These are phyloP conservation scores for Ischnus inquisitorius DNA, from an alignment of 2,888 invertebrate genomes.

Conservation along the genomic window DNA sequence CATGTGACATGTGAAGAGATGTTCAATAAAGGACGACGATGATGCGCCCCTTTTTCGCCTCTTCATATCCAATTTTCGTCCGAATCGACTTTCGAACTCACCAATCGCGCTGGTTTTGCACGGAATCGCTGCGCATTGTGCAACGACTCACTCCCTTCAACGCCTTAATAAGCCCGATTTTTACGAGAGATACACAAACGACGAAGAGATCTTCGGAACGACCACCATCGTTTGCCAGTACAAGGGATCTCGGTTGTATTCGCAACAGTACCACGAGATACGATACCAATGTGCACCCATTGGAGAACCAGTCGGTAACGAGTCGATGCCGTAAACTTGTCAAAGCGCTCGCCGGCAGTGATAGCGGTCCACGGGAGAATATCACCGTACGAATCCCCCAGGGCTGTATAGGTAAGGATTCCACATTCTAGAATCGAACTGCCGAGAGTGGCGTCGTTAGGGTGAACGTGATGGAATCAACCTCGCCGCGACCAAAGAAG, in stretches of 20 bases:
- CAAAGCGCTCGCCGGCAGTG: not conserved
- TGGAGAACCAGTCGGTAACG: constrained; percentile 25
- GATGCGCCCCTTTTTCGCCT: not conserved
- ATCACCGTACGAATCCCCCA: constrained; percentile 14
- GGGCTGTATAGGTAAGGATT: not conserved
- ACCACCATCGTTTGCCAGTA: not conserved
- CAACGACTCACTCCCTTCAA: not conserved
- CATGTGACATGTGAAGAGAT: too few relatives aligned
- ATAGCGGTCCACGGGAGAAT: not conserved
- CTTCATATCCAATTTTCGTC: not conserved
- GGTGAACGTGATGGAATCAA: not conserved
- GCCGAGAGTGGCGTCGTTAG: not conserved
- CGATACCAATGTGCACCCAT: not conserved
- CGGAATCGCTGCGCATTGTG: not conserved
- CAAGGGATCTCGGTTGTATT: not conserved
- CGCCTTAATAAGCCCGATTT: not conserved
- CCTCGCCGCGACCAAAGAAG: not conserved
- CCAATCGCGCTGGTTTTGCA: not conserved
- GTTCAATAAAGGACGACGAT: too few relatives aligned
- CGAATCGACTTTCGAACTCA: not conserved
- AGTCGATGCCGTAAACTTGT: constrained; percentile 41
- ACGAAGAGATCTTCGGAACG: not conserved
- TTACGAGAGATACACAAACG: not conserved
- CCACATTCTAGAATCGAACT: not conserved
- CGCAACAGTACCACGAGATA: not conserved